Evolutionary conservation across 1,140 invertebrate genomes (phyloP).

Genomic region (Agrypnia vestita): DNA sequence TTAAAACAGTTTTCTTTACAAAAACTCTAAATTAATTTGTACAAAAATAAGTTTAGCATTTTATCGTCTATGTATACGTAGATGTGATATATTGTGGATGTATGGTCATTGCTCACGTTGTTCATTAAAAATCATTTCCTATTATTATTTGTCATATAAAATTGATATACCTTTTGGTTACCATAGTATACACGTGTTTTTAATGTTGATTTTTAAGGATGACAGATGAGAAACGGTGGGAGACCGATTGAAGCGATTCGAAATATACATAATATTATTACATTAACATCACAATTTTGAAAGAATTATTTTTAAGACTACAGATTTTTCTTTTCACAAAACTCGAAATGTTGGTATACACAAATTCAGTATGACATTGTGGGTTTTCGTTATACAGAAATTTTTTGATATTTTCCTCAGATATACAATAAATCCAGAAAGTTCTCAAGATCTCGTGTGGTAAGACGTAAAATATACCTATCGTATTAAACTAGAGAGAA

Average conservation of each 20-base stretch:
- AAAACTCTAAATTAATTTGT: constrained; percentile 35
- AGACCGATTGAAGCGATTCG: constrained; percentile 7
- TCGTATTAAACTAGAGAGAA: too few species aligned
- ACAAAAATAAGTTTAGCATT: constrained; percentile 34
- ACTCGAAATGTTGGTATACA: constrained; percentile 57
- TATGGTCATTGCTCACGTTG: constrained; percentile 3
- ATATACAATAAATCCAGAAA: too few species aligned
- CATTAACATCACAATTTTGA: constrained; percentile 50
- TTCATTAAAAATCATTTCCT: constrained; percentile 5
- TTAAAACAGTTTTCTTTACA: constrained; percentile 11
- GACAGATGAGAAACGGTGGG: constrained; percentile 14
- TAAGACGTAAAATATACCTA: too few species aligned
- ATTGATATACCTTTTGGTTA: constrained; percentile 26
- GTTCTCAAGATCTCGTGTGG: too few species aligned
- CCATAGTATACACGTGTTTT: constrained; percentile 26
- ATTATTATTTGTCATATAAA: constrained; percentile 10
- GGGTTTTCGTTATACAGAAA: not conserved
- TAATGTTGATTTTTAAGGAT: not conserved
- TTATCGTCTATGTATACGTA: constrained; percentile 34
- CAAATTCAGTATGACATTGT: constrained; percentile 50
- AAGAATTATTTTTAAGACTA: constrained; percentile 26
- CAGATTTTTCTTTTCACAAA: constrained; percentile 1
- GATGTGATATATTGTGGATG: constrained; percentile 14
- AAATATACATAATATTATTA: constrained; percentile 39
- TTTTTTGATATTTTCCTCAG: too few species aligned